These are phyloP conservation scores for Patella pellucida DNA, from an alignment of 2,888 invertebrate species.

Conservation along the genomic window DNA sequence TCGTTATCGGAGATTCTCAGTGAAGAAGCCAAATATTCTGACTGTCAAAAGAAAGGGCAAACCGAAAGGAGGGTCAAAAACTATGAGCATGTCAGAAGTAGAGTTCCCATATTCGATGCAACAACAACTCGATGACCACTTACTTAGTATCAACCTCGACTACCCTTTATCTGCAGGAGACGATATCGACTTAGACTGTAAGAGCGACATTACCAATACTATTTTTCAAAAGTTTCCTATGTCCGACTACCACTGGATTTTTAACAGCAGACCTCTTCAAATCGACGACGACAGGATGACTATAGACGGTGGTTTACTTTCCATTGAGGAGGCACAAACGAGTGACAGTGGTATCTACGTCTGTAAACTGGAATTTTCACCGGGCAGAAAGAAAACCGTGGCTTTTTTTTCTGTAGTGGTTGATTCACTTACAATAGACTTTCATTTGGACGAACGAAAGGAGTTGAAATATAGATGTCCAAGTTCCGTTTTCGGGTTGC, in stretches of 20 bases:
- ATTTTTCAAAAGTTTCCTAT: background rate
- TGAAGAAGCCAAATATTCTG: no score
- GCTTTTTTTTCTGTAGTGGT: background rate
- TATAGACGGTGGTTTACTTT: background rate
- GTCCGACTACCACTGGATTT: background rate
- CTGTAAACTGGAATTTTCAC: background rate
- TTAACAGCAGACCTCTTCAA: background rate
- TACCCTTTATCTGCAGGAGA: background rate
- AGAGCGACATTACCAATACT: background rate
- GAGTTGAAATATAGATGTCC: background rate
- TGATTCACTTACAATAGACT: background rate
- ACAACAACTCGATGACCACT: no score
- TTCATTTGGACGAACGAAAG: background rate
- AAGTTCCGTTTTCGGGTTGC: background rate
- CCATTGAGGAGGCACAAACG: background rate
- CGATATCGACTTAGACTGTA: background rate
- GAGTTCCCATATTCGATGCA: no score
- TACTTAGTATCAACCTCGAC: no score
- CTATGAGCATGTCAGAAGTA: no score
- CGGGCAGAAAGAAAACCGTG: background rate
- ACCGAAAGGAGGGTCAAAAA: no score
- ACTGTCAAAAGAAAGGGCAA: no score
- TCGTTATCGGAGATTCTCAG: no score
- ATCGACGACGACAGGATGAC: background rate
- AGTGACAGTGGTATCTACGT: background rate